Evolutionary conservation across 2,797 vertebrate genomes (phyloP).

Genomic region (Rhynchotus rufescens): DNA sequence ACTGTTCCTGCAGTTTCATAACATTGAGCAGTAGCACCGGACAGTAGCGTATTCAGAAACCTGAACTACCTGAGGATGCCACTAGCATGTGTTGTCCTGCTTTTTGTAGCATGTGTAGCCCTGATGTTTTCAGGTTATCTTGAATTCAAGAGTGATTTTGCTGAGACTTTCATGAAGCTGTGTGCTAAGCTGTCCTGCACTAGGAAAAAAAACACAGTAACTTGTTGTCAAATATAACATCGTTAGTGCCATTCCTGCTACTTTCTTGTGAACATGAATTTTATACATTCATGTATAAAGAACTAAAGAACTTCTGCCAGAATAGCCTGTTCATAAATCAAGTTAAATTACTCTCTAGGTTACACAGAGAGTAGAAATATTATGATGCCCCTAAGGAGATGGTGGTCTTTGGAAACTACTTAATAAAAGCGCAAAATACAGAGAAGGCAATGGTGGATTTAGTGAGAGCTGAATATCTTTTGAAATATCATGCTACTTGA

Average conservation of each 20-base stretch:
- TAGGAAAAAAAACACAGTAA: background rate
- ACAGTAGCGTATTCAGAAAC: background rate
- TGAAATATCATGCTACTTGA: background rate
- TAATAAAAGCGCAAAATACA: background rate
- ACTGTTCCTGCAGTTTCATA: background rate
- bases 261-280: background rate
- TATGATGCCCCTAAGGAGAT: background rate
- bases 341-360: background rate
- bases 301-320: background rate
- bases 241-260: background rate
- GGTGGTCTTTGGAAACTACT: background rate
- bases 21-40: background rate
- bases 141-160: rapidly evolving
- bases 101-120: background rate
- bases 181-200: background rate
- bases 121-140: background rate
- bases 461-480: background rate
- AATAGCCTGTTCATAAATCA: background rate
- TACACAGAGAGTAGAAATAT: background rate
- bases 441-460: background rate
- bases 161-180: background rate
- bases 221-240: background rate
- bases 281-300: background rate
- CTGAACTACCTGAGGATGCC: rapidly evolving
- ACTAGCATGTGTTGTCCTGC: background rate